phyloP scores from a whole-genome alignment of 2,113 vertebrate genomes.

The Grallaria varia region DNA sequence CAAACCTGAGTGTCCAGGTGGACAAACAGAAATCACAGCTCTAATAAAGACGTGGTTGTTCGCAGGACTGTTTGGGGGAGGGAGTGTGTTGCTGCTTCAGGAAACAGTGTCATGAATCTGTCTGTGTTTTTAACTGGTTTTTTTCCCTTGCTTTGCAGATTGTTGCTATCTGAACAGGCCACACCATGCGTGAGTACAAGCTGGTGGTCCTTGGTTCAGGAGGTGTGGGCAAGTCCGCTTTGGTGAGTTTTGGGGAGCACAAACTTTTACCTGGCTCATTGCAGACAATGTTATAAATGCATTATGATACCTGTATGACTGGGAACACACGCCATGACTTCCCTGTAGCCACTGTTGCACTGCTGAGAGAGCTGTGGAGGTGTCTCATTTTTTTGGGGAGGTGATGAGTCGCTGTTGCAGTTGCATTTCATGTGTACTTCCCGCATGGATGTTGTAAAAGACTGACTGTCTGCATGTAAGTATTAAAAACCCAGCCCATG shows the following conservation, averaged over 20 bases:
- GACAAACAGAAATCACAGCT: accelerated
- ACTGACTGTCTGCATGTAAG: too few relatives aligned
- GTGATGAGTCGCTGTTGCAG: neutral
- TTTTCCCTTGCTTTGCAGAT: conserved; percentile 71
- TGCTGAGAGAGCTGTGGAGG: neutral
- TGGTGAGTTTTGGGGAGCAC: conserved; percentile 83
- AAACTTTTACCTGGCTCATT: accelerated
- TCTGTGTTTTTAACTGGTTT: neutral
- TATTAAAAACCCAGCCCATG: neutral
- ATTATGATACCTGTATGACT: accelerated
- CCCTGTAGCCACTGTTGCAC: accelerated
- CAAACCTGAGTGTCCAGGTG: too few relatives aligned
- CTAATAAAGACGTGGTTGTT: neutral
- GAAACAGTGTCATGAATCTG: too few relatives aligned
- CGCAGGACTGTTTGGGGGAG: accelerated
- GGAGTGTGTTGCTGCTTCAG: neutral
- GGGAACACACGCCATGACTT: accelerated
- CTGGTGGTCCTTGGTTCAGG: conserved; percentile 99
- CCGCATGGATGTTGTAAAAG: accelerated
- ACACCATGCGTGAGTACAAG: conserved; percentile 99
- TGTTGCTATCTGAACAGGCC: conserved; percentile 82
- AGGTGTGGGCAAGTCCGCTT: conserved; percentile 98
- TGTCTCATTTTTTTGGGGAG: neutral
- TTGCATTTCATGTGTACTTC: neutral
- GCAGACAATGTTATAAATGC: accelerated